phyloP scores from a whole-genome alignment of 2,797 vertebrate species.

The Silurus aristotelis region DNA sequence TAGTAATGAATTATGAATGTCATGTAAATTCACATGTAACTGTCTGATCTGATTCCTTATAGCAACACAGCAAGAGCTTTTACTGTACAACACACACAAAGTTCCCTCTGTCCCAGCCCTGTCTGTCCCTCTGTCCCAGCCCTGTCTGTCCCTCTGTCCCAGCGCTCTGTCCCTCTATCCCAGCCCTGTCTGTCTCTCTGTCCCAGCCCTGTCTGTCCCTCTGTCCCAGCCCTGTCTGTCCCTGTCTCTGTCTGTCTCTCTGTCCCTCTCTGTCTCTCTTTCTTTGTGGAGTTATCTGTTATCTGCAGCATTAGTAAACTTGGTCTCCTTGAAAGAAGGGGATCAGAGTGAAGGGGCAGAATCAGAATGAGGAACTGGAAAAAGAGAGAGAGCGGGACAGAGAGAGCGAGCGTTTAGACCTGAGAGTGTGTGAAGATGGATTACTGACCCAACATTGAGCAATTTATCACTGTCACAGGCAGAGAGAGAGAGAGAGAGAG shows the following conservation, averaged over 20 bases:
- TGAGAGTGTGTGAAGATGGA: background rate
- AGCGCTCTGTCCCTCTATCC: too few species aligned
- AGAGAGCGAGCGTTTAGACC: background rate
- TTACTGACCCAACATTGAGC: background rate
- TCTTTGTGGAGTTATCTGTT: conserved; percentile 1
- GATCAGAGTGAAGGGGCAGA: background rate
- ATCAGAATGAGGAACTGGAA: background rate
- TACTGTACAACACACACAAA: background rate
- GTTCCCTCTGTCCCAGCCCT: background rate
- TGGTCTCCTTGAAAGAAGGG: background rate
- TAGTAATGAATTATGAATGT: background rate
- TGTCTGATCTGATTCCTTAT: background rate
- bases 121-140: too few species aligned
- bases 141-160: too few species aligned
- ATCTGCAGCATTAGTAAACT: conserved; percentile 25
- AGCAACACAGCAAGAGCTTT: background rate
- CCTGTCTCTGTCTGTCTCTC: background rate
- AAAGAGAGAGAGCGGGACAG: background rate
- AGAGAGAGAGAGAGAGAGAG: conserved; percentile 1
- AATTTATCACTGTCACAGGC: conserved; percentile 1
- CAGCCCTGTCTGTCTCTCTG: too few species aligned
- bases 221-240: background rate
- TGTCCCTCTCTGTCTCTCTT: background rate
- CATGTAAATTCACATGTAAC: background rate
- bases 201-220: too few species aligned